Evolutionary conservation across 2,113 vertebrate genomes (phyloP).

Genomic region (Leiothrix lutea): DNA sequence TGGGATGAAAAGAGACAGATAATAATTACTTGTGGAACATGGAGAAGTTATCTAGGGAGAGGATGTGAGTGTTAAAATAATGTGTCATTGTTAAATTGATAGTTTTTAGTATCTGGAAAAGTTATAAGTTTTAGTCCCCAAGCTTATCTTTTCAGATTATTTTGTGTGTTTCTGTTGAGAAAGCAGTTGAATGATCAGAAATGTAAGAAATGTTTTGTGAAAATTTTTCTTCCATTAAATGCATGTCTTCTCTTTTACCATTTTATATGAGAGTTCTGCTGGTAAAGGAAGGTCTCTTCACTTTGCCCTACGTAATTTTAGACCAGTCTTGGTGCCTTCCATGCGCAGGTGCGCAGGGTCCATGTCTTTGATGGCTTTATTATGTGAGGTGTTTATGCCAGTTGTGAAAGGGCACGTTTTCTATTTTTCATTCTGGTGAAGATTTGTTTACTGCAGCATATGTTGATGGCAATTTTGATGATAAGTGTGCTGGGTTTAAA

Average conservation of each 20-base stretch:
- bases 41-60: background rate
- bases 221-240: background rate
- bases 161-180: background rate
- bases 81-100: background rate
- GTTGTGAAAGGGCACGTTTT: background rate
- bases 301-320: background rate
- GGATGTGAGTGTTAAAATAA: slow-evolving; percentile 18
- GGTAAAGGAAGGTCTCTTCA: background rate
- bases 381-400: background rate
- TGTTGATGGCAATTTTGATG: background rate
- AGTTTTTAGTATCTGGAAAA: background rate
- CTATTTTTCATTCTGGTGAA: background rate
- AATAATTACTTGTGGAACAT: slow-evolving; percentile 41
- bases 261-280: background rate
- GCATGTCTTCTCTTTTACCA: background rate
- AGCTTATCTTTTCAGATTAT: background rate
- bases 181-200: background rate
- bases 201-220: background rate
- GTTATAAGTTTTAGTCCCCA: background rate
- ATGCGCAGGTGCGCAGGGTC: background rate
- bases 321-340: background rate
- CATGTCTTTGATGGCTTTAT: background rate
- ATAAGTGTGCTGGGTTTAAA: background rate
- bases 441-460: background rate
- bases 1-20: slow-evolving; percentile 36